These are phyloP conservation scores for Drosophila melanocephala DNA, from an alignment of 2,888 invertebrate species.

Conservation along the genomic window DNA sequence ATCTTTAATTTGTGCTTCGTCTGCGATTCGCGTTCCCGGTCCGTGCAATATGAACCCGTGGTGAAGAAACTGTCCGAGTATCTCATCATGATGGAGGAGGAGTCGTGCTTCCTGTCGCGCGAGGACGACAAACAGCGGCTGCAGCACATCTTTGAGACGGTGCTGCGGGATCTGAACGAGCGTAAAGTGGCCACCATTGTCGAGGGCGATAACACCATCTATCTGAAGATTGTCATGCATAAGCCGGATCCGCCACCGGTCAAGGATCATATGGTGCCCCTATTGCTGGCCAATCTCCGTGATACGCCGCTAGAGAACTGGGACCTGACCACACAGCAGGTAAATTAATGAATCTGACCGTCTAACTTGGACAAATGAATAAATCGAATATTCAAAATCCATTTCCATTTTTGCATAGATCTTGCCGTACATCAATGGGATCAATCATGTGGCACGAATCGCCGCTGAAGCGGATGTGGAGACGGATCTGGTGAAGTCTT, in stretches of 20 bases:
- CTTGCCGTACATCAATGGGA: constrained; percentile 95
- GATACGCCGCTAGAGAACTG: constrained; percentile 91
- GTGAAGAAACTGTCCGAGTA: constrained; percentile 97
- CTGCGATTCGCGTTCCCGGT: constrained; percentile 94
- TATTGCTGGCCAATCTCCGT: constrained; percentile 89
- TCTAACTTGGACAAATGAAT: background rate
- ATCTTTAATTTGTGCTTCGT: constrained; percentile 98
- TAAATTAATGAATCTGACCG: constrained; percentile 73
- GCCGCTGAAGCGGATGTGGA: constrained; percentile 96
- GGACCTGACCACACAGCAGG: constrained; percentile 98
- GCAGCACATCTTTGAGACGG: constrained; percentile 91
- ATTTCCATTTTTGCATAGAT: constrained; percentile 62
- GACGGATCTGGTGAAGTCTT: constrained; percentile 96
- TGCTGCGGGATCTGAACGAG: constrained; percentile 93
- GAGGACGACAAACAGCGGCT: constrained; percentile 88
- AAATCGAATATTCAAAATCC: too few species aligned
- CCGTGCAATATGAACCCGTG: constrained; percentile 96
- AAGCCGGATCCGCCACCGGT: constrained; percentile 93
- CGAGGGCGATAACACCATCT: constrained; percentile 94
- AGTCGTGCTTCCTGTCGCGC: constrained; percentile 93
- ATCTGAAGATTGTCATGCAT: constrained; percentile 94
- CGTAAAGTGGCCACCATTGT: constrained; percentile 91
- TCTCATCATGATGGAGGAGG: constrained; percentile 94
- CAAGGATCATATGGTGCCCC: constrained; percentile 95
- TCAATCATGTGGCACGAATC: constrained; percentile 95